A percentile compares a stretch with the other conserved stretches of the same genome.
Evolutionary conservation across 1,140 invertebrate species (phyloP).

Genomic region (Drosophila melanogaster): Release_6_plus_ISO1_MT NT_033777.3:16265001-16265500

Average conservation of each 20-base stretch:
- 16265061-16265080: conserved; percentile 88
- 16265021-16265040: conserved; percentile 89
- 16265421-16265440: conserved; percentile 98
- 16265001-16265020: conserved; percentile 95
- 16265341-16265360: conserved; percentile 93
- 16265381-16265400: conserved; percentile 95
- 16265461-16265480: conserved; percentile 97
- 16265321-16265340: conserved; percentile 97
- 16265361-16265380: conserved; percentile 92
- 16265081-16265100: conserved; percentile 89
- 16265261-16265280: conserved; percentile 88
- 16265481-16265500: conserved; percentile 94
- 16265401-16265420: conserved; percentile 97
- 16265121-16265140: conserved; percentile 91
- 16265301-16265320: conserved; percentile 87
- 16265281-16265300: conserved; percentile 85
- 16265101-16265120: conserved; percentile 87
- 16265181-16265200: conserved; percentile 99
- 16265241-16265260: conserved; percentile 92
- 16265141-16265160: conserved; percentile 95
- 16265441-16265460: conserved; percentile 96
- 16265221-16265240: conserved; percentile 98
- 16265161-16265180: conserved; percentile 98
- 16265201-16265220: conserved; percentile 98
- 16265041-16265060: conserved; percentile 88